Evolutionary conservation across 2,888 invertebrate species (phyloP).

Genomic region (Rhodophaea formosa): DNA sequence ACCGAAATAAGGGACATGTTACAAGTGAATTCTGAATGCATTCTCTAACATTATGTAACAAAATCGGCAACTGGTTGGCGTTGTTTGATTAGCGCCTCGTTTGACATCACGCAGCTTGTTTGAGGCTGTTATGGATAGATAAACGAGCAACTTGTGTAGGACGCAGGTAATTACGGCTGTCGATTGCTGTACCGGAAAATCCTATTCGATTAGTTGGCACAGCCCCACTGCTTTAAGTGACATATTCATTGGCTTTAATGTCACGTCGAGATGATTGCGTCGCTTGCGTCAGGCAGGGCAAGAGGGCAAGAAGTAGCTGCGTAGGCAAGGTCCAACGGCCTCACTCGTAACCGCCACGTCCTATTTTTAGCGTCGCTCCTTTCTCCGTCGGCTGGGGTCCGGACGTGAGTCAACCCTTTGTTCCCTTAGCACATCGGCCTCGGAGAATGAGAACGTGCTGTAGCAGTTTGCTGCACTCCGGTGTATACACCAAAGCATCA

Average conservation of each 20-base stretch:
- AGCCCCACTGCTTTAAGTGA: slow-evolving; percentile 18
- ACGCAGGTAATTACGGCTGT: slow-evolving; percentile 28
- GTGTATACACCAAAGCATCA: slow-evolving; percentile 50
- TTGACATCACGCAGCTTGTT: slow-evolving; percentile 28
- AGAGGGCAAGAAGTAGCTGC: slow-evolving; percentile 51
- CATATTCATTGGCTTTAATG: slow-evolving; percentile 22
- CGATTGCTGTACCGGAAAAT: slow-evolving; percentile 27
- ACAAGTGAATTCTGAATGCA: slow-evolving; percentile 24
- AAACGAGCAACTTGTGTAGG: slow-evolving; percentile 27
- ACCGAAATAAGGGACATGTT: slow-evolving; percentile 26
- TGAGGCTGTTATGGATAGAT: slow-evolving; percentile 32
- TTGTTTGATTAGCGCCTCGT: slow-evolving; percentile 36
- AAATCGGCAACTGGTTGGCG: slow-evolving; percentile 38
- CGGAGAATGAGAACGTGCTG: slow-evolving; percentile 41
- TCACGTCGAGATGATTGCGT: slow-evolving; percentile 38
- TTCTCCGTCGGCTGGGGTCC: slow-evolving; percentile 61
- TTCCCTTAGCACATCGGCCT: slow-evolving; percentile 58
- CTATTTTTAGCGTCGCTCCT: slow-evolving; percentile 70
- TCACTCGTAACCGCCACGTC: slow-evolving; percentile 57
- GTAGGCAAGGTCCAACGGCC: slow-evolving; percentile 65
- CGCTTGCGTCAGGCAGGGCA: slow-evolving; percentile 41
- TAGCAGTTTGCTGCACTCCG: slow-evolving; percentile 11
- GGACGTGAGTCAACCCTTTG: slow-evolving; percentile 76
- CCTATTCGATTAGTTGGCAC: slow-evolving; percentile 26
- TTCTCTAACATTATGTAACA: slow-evolving; percentile 38